A percentile compares a stretch with the other conserved stretches of the same genome.
phyloP scores from a whole-genome alignment of 2,888 invertebrate species.

The Keiferia lycopersicella region DNA sequence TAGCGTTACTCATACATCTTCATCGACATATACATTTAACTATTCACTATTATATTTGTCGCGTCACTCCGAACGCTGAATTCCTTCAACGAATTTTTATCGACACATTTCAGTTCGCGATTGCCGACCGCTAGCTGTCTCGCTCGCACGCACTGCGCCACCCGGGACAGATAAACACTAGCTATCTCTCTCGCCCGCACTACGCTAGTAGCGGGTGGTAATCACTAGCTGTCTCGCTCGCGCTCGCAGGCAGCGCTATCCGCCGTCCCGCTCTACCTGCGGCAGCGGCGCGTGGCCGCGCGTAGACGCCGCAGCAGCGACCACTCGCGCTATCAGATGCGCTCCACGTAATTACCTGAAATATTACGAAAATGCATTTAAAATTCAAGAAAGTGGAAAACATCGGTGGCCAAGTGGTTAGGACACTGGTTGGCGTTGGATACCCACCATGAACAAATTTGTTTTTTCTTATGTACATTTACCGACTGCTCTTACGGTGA shows the following conservation, averaged over 20 bases:
- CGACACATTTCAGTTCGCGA: background rate
- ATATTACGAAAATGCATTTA: background rate
- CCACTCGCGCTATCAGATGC: slow-evolving; percentile 76
- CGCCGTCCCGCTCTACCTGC: background rate
- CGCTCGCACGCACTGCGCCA: background rate
- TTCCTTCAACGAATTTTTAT: background rate
- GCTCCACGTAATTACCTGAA: slow-evolving; percentile 88
- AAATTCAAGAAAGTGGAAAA: too few relatives aligned
- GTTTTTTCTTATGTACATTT: too few relatives aligned
- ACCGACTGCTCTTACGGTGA: too few relatives aligned
- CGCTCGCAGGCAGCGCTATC: background rate
- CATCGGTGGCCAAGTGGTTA: too few relatives aligned
- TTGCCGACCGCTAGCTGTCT: background rate
- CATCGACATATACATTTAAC: slow-evolving; percentile 12
- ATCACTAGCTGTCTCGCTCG: background rate
- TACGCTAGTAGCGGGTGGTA: background rate
- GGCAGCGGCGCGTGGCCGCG: slow-evolving; percentile 65
- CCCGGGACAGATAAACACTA: too few relatives aligned
- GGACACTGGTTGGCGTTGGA: too few relatives aligned
- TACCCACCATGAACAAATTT: too few relatives aligned
- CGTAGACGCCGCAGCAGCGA: slow-evolving; percentile 73
- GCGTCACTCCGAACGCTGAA: slow-evolving; percentile 25
- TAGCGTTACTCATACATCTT: slow-evolving; percentile 15
- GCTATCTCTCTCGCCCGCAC: background rate
- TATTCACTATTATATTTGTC: slow-evolving; percentile 27